These are phyloP conservation scores for Holotrichia oblita DNA, from an alignment of 1,140 invertebrate species.

Conservation along the genomic window DNA sequence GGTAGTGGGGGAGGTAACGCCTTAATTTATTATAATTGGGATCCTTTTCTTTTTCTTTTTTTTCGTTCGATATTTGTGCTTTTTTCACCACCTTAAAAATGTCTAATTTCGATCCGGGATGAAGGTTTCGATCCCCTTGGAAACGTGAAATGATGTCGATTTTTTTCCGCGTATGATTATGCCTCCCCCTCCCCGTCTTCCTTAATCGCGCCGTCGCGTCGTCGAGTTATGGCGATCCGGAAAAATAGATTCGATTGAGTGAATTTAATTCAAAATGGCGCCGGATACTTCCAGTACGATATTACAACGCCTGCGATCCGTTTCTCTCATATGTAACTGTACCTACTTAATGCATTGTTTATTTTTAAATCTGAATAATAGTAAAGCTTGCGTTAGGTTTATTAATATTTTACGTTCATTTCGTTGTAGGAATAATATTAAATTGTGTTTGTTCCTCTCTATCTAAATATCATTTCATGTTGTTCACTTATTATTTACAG, in stretches of 20 bases:
- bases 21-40: conserved; percentile 8
- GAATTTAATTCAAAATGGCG: conserved; percentile 31
- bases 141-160: background rate
- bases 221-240: background rate
- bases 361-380: no score
- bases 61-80: background rate
- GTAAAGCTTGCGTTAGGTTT: no score
- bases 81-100: background rate
- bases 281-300: background rate
- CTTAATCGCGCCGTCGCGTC: background rate
- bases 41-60: background rate
- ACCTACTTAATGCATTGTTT: no score
- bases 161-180: no score
- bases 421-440: no score
- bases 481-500: no score
- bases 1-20: conserved; percentile 23
- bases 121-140: background rate
- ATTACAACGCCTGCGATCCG: no score
- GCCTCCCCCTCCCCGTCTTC: no score
- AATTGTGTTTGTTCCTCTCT: no score
- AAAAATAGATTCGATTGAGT: conserved; percentile 17
- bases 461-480: no score
- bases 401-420: no score
- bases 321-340: no score
- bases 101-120: background rate